Evolutionary conservation across 2,797 vertebrate genomes (phyloP), one percentile per base, ranked within the genome.

Genomic region (Phrynocephalus vlangalii): DNA sequence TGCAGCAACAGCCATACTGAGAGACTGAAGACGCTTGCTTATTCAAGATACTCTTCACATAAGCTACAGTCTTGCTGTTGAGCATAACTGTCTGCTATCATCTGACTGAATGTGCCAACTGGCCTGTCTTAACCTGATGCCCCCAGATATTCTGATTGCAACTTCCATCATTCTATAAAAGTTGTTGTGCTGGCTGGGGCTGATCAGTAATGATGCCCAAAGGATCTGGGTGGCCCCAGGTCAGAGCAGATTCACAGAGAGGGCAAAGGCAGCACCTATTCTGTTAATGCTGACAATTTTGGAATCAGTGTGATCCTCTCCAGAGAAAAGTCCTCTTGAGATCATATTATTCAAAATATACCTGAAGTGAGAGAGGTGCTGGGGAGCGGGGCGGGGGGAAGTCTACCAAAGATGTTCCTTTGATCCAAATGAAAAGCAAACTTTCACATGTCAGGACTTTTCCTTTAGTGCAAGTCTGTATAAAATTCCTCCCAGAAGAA

Each of bases 381-480:
- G 33, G 33, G 33, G 33, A 33, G 33, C 33, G 33, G 33, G 33
- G 33, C 33, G 33, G 33, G 26, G 7, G 15, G 5, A 33, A 63
- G 1, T 63, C 60, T 63, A 63, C 60, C 15, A 63, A 73, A 33
- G 16, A 6, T 18, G 6, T 73, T 73, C 20, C 71, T 76, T 76
- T 76, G 22, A 26, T 18, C 22, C 20, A 48, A 72, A 86, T 72
- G 50, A 80, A 66, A n/a, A 20, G 10, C 6, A n/a, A 72, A 80
- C 72, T 60, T 70, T 70, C 11, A 71, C 60, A 60, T 72, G 10
- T 48, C 38, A 24, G 0, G 67, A 67, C 63, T 48, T 81, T 81
- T 63, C 24, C 15, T 2, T 79, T 38, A 38, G 28, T 33, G 18
- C 60, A 88, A 85, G 84, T 88, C 86, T 90, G 79, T 86, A 81